These are phyloP conservation scores for Gambusia holbrooki DNA, from an alignment of 2,113 vertebrate species.

Conservation along the genomic window DNA sequence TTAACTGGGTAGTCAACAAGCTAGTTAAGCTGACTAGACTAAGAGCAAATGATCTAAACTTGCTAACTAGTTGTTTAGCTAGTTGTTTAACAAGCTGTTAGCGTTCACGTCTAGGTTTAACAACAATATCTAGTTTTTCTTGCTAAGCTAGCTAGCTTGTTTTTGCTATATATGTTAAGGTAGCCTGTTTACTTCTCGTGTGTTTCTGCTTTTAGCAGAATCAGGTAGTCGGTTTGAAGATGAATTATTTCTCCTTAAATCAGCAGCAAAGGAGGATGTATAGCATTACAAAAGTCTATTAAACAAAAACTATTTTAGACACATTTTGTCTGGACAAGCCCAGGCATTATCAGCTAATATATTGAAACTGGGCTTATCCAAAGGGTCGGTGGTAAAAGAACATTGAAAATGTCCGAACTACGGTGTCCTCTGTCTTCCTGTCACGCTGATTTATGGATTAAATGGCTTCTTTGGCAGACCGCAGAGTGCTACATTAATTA, in stretches of 20 bases:
- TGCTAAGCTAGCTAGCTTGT: too few relatives aligned
- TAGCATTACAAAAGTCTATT: neutral
- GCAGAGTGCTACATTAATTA: conserved; percentile 41
- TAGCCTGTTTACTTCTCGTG: neutral
- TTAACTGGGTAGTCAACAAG: too few relatives aligned
- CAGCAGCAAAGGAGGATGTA: neutral
- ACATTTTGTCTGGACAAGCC: neutral
- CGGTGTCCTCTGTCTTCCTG: neutral
- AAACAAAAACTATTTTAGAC: neutral
- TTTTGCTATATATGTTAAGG: too few relatives aligned
- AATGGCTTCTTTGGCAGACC: conserved; percentile 31
- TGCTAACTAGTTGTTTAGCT: too few relatives aligned
- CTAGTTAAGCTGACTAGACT: too few relatives aligned
- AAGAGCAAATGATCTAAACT: too few relatives aligned
- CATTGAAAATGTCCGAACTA: neutral
- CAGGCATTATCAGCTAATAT: neutral
- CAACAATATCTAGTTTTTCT: too few relatives aligned
- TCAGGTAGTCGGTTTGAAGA: neutral
- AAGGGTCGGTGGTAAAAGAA: conserved; percentile 5
- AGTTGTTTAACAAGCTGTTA: too few relatives aligned
- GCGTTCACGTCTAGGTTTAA: too few relatives aligned
- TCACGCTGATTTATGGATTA: conserved; percentile 41
- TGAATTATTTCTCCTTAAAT: neutral
- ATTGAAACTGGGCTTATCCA: neutral
- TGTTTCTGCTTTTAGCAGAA: neutral